These are phyloP conservation scores for Phacellophora camtschatica DNA, from an alignment of 30 jellyfish, hydroid and myxozoan species.

Conservation along the genomic window DNA sequence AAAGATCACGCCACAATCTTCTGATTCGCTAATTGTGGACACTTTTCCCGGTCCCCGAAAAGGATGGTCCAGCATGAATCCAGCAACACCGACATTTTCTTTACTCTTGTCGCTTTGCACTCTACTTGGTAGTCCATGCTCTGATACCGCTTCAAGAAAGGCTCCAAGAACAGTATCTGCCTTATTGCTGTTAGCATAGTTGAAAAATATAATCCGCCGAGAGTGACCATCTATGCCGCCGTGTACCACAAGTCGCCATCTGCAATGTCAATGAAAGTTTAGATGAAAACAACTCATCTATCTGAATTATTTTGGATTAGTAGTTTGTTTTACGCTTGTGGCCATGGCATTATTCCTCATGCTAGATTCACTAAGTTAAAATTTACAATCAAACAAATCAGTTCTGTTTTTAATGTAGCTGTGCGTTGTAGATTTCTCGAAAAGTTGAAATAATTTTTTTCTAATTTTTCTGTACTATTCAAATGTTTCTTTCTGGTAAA, in stretches of 20 bases:
- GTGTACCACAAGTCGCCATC: slow-evolving; percentile 9
- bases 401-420: too few species aligned
- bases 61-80: slow-evolving; percentile 4
- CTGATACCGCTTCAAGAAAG: background rate
- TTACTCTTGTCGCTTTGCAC: background rate
- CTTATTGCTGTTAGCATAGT: background rate
- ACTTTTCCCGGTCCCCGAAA: slow-evolving; percentile 15
- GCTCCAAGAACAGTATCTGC: background rate
- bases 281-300: too few species aligned
- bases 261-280: too few species aligned
- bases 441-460: too few species aligned
- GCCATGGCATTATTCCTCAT: too few species aligned
- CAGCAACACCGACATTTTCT: slow-evolving; percentile 1
- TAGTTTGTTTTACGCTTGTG: too few species aligned
- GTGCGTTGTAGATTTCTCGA: too few species aligned
- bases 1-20: background rate
- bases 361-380: too few species aligned
- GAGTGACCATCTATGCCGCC: slow-evolving; percentile 3
- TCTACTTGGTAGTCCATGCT: background rate
- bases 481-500: too few species aligned
- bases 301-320: too few species aligned
- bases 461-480: too few species aligned
- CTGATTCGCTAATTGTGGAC: background rate
- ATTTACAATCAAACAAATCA: too few species aligned
- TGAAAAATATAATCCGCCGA: background rate